Conservation (phyloP, 64 coral and sea anemone genomes). For the Trachythela sp. region DNA sequence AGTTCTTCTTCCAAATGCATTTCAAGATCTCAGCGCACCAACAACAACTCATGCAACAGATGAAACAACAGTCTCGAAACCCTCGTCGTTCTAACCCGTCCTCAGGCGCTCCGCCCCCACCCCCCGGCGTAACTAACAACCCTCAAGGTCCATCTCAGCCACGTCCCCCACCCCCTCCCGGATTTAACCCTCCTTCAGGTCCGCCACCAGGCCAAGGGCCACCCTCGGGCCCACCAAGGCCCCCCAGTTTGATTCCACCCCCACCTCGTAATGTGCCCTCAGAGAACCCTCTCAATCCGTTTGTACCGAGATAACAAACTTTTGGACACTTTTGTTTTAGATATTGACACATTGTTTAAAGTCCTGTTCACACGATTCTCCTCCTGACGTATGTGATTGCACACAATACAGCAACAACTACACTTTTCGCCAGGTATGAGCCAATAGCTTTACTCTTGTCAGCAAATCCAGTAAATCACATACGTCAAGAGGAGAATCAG, state of each 20-base stretch:
- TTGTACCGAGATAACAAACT: not conserved
- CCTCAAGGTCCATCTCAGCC: not conserved
- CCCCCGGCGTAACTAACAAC: not conserved
- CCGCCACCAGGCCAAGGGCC: not conserved
- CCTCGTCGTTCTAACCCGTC: not conserved
- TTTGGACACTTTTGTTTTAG: not conserved
- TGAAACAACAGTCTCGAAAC: not conserved
- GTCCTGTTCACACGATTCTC: not conserved
- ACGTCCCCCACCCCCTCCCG: not conserved
- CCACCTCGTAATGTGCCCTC: constrained; percentile 6
- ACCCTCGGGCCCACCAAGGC: not conserved
- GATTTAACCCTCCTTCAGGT: not conserved
- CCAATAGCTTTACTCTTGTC: too few relatives aligned
- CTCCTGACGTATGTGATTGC: too few relatives aligned
- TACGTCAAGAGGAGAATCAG: too few relatives aligned
- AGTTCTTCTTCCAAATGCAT: constrained; percentile 25
- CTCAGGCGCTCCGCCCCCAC: not conserved
- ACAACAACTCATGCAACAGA: not conserved
- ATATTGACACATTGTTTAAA: not conserved
- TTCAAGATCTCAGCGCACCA: not conserved
- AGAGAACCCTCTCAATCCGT: constrained; percentile 7
- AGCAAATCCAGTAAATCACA: too few relatives aligned
- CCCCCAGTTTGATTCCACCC: constrained; percentile 3
- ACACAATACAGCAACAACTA: too few relatives aligned
- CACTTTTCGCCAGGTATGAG: too few relatives aligned